These are phyloP conservation scores for Fulmarus glacialis DNA, from an alignment of 2,113 vertebrate species.

Conservation along the genomic window DNA sequence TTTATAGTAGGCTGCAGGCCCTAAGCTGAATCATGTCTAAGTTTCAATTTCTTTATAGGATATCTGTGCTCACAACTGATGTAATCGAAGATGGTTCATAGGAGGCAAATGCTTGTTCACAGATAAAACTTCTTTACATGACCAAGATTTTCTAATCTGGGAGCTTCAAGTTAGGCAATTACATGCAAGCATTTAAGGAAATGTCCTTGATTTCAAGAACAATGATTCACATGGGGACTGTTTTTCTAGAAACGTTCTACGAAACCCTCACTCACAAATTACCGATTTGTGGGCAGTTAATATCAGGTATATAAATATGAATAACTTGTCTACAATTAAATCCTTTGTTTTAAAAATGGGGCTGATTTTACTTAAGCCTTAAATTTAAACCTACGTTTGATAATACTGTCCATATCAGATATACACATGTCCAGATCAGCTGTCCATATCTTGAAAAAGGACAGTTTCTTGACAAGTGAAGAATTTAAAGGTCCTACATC, in stretches of 20 bases:
- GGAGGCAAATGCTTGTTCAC: rapidly evolving
- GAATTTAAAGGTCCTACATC: neutral
- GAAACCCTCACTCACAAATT: neutral
- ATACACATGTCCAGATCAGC: neutral
- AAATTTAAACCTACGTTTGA: neutral
- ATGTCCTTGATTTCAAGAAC: neutral
- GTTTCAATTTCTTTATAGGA: neutral
- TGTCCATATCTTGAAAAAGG: neutral
- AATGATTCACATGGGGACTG: too few relatives aligned
- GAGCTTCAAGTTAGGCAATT: neutral
- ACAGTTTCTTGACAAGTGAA: neutral
- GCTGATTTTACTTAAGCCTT: neutral
- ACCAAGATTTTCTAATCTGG: neutral
- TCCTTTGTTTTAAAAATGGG: neutral
- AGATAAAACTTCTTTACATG: neutral
- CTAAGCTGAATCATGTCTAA: neutral
- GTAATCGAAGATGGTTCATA: neutral
- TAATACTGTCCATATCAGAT: neutral
- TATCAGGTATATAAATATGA: neutral
- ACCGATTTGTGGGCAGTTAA: neutral
- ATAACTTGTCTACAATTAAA: neutral
- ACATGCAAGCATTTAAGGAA: neutral
- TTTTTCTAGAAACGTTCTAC: neutral
- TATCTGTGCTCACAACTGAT: neutral
- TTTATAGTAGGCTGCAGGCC: neutral